Evolutionary conservation across 2,888 invertebrate genomes (phyloP).

Genomic region (Brachyptera putata): DNA sequence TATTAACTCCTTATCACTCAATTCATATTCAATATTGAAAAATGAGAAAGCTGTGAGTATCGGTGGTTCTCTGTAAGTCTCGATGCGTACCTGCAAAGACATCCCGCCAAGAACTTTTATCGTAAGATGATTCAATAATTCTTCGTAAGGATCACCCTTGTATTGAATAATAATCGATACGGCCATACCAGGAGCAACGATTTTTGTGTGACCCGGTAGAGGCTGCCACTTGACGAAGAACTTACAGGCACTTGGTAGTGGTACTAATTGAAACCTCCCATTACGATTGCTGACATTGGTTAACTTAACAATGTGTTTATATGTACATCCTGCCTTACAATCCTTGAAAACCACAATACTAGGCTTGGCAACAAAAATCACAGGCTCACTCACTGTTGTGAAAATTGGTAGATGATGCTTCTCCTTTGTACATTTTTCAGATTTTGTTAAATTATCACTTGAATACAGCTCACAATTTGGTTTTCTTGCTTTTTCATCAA

Average conservation of each 20-base stretch:
- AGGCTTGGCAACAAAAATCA: slow-evolving; percentile 39
- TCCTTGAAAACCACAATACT: slow-evolving; percentile 42
- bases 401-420: too few species aligned
- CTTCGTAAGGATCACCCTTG: slow-evolving; percentile 40
- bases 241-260: slow-evolving; percentile 38
- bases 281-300: slow-evolving; percentile 39
- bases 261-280: slow-evolving; percentile 40
- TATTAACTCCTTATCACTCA: background rate
- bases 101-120: slow-evolving; percentile 42
- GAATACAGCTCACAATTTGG: too few species aligned
- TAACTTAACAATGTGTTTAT: slow-evolving; percentile 40
- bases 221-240: slow-evolving; percentile 39
- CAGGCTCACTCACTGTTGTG: too few species aligned
- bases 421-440: too few species aligned
- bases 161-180: slow-evolving; percentile 41
- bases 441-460: too few species aligned
- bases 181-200: slow-evolving; percentile 46
- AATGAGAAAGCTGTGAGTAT: slow-evolving; percentile 39
- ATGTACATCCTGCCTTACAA: slow-evolving; percentile 40
- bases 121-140: slow-evolving; percentile 40
- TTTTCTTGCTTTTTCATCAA: too few species aligned
- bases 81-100: slow-evolving; percentile 39
- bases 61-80: slow-evolving; percentile 42
- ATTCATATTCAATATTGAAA: slow-evolving; percentile 31
- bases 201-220: slow-evolving; percentile 29